Percentiles rank a stretch among this genome's conserved stretches.
Conservation (phyloP, 2,113 vertebrate species). For the Smithornis capensis region DNA sequence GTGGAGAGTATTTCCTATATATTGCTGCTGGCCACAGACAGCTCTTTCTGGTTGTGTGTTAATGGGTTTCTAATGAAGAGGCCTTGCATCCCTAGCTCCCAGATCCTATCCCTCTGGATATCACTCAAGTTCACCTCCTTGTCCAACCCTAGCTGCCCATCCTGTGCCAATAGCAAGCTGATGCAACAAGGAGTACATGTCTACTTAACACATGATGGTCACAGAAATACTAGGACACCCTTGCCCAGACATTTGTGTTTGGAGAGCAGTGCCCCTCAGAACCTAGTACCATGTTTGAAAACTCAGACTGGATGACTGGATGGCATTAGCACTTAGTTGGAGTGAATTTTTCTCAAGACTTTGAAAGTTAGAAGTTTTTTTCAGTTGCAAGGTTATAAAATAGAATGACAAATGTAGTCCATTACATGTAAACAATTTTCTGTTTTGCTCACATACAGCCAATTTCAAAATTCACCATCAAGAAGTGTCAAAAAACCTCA, state of each 20-base stretch:
- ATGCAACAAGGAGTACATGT: background rate
- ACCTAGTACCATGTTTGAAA: constrained; percentile 14
- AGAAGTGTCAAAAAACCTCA: constrained; percentile 5
- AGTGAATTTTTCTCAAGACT: constrained; percentile 35
- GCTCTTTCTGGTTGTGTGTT: background rate
- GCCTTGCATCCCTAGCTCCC: background rate
- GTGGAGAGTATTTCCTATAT: background rate
- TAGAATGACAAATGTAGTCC: constrained; percentile 29
- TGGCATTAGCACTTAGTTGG: background rate
- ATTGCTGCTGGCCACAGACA: background rate
- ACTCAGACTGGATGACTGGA: background rate
- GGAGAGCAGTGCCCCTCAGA: background rate
- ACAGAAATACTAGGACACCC: background rate
- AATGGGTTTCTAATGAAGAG: background rate
- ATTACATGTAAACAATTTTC: background rate
- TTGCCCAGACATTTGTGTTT: background rate
- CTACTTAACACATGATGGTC: background rate
- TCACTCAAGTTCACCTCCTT: background rate
- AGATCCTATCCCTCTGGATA: background rate
- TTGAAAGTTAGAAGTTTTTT: constrained; percentile 14
- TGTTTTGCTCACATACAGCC: background rate
- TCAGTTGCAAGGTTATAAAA: constrained; percentile 43
- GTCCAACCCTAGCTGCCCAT: background rate
- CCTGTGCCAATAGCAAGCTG: background rate
- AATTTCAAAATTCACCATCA: background rate